phyloP scores from a whole-genome alignment of 2,888 invertebrate species.

The Hyles lineata region DNA sequence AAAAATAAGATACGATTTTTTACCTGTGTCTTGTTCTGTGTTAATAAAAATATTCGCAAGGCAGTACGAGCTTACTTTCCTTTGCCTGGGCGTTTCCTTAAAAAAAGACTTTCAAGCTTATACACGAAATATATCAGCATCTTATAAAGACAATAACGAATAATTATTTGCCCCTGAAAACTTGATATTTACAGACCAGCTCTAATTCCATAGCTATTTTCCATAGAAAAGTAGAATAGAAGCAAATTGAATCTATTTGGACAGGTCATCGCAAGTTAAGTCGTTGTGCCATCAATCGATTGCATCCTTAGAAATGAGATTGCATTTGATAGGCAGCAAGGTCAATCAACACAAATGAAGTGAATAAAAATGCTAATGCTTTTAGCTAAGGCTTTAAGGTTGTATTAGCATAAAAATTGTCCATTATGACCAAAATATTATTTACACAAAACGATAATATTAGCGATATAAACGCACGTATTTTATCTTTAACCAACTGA shows the following conservation, averaged over 20 bases:
- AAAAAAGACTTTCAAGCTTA: not conserved
- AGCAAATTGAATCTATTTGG: not conserved
- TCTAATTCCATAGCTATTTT: not conserved
- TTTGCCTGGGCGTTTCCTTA: not conserved
- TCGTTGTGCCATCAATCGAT: not conserved
- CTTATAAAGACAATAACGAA: not conserved
- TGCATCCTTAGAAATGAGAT: not conserved
- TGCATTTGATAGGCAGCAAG: not conserved
- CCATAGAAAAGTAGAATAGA: not conserved
- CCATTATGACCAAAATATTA: too few relatives aligned
- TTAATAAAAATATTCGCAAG: not conserved
- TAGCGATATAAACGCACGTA: too few relatives aligned
- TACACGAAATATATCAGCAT: not conserved
- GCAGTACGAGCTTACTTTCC: not conserved
- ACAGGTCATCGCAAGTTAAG: not conserved
- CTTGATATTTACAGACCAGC: not conserved
- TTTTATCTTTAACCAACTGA: too few relatives aligned
- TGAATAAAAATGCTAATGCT: not conserved
- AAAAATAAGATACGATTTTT: too few relatives aligned
- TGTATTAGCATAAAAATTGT: too few relatives aligned
- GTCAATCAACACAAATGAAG: not conserved
- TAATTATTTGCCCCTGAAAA: not conserved
- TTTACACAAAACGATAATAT: too few relatives aligned
- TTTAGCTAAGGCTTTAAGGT: too few relatives aligned
- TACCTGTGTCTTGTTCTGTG: not conserved